Percentiles rank a stretch among this genome's conserved stretches.
Evolutionary conservation across 2,113 vertebrate genomes (phyloP).

Genomic region (Eubucco bourcierii): DNA sequence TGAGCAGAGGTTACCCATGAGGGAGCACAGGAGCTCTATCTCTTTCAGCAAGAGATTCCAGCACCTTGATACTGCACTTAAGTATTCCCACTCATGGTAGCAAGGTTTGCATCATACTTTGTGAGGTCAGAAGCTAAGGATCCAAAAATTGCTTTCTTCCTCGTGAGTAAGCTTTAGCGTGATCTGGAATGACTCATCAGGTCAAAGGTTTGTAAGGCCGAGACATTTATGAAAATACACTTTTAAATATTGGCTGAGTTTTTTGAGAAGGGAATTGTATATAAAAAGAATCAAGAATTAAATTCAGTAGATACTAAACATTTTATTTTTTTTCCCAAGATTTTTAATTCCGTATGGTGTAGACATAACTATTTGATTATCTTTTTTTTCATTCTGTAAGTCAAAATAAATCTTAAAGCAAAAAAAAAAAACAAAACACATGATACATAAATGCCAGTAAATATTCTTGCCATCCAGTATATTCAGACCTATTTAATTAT

Average conservation of each 20-base stretch:
- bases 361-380: not conserved
- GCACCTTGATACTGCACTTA: not conserved
- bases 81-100: not conserved
- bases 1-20: not conserved
- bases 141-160: conserved; percentile 34
- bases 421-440: rapidly evolving
- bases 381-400: not conserved
- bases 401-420: not conserved
- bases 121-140: conserved; percentile 34
- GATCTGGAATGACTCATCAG: conserved; percentile 35
- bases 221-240: not conserved
- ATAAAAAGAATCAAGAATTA: not conserved
- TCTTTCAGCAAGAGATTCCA: conserved; percentile 23
- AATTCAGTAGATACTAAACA: not conserved
- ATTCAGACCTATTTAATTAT: conserved; percentile 36
- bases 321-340: not conserved
- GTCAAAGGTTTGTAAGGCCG: not conserved
- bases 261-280: not conserved
- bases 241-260: conserved; percentile 4
- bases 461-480: not conserved
- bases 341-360: not conserved
- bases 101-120: conserved; percentile 20
- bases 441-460: not conserved
- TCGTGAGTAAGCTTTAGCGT: conserved; percentile 49
- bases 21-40: not conserved